Conservation (phyloP, 2,113 vertebrate species). For the Hemicordylus capensis region DNA sequence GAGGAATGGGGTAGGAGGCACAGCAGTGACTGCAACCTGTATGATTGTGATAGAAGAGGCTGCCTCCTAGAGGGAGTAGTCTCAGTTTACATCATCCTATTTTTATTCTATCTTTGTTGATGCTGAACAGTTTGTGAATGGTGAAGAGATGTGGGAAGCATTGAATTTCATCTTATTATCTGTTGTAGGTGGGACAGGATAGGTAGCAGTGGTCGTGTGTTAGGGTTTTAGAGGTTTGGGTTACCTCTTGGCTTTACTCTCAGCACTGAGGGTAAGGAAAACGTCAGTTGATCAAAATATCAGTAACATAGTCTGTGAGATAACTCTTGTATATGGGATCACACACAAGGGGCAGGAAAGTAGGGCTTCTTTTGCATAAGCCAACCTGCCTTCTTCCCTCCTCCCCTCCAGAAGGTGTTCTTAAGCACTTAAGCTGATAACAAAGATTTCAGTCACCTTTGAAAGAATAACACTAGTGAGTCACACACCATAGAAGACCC, state of each 20-base stretch:
- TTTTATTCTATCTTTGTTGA: too few species aligned
- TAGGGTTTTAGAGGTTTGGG: too few species aligned
- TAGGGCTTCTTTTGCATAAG: constrained; percentile 56
- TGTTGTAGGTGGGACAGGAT: not conserved
- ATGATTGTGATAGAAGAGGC: not conserved
- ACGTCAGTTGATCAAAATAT: constrained; percentile 55
- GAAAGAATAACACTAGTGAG: constrained; percentile 59
- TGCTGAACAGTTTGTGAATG: not conserved
- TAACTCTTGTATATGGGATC: constrained; percentile 52
- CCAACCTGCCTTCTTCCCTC: constrained; percentile 44
- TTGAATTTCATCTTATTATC: not conserved
- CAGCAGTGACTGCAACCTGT: not conserved
- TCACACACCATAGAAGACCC: constrained; percentile 56
- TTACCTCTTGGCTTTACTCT: constrained; percentile 15
- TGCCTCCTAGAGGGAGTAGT: not conserved
- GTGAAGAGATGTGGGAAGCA: not conserved
- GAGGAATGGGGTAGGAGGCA: not conserved
- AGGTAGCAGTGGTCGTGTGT: too few species aligned
- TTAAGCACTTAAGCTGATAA: constrained; percentile 38
- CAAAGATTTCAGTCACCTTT: constrained; percentile 44
- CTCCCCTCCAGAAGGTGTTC: not conserved
- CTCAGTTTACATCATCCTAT: too few species aligned
- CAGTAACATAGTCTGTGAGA: constrained; percentile 53
- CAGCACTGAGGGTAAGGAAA: constrained; percentile 37
- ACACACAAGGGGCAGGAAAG: constrained; percentile 56